Conservation (phyloP, 1,140 invertebrate genomes). For the Achatina immaculata region DNA sequence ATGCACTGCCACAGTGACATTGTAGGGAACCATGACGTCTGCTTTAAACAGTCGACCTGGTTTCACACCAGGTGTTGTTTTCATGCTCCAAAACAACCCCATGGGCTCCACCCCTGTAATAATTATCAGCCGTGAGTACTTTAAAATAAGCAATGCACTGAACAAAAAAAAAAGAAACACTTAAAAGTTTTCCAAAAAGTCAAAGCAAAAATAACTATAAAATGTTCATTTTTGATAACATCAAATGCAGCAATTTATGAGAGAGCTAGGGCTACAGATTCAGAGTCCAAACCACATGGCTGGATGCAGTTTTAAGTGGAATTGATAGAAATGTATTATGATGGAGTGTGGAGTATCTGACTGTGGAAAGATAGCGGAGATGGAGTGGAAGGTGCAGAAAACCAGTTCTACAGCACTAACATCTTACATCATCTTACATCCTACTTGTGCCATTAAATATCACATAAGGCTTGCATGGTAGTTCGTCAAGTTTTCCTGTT, state of each 20-base stretch:
- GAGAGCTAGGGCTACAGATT: too few relatives aligned
- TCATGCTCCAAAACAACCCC: slow-evolving; percentile 14
- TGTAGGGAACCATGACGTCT: slow-evolving; percentile 13
- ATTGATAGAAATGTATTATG: neutral
- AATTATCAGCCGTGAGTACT: neutral
- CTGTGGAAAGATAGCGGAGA: neutral
- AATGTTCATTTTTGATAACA: neutral
- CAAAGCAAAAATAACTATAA: neutral
- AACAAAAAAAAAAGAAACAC: neutral
- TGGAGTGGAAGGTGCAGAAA: neutral
- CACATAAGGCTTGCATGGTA: too few relatives aligned
- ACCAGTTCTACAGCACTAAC: neutral
- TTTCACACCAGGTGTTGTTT: slow-evolving; percentile 16
- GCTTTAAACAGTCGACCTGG: slow-evolving; percentile 12
- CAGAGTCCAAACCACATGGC: too few relatives aligned
- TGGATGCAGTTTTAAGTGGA: neutral
- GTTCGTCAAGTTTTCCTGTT: too few relatives aligned
- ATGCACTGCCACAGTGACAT: slow-evolving; percentile 18
- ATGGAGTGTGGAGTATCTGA: neutral
- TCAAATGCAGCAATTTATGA: neutral
- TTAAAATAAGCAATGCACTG: neutral
- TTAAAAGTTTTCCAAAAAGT: neutral
- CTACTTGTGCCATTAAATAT: too few relatives aligned
- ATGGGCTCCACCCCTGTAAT: slow-evolving; percentile 14
- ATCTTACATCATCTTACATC: too few relatives aligned